A percentile compares a stretch with the other conserved stretches of the same genome.
Evolutionary conservation across 1,140 invertebrate species (phyloP).

Genomic region (Pollicipes pollicipes): DNA sequence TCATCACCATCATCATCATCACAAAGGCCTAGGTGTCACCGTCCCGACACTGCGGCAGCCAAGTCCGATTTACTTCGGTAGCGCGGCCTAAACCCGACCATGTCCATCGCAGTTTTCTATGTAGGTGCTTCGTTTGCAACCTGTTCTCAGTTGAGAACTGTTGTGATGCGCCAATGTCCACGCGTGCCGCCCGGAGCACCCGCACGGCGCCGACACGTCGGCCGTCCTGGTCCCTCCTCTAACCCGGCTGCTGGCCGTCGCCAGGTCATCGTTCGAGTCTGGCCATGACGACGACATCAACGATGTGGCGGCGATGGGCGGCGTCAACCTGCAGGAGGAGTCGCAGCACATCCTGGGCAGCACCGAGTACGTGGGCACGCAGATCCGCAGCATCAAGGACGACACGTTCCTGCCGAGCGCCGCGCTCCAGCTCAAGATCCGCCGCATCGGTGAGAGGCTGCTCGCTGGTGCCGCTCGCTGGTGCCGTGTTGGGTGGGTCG

Average conservation of each 20-base stretch:
- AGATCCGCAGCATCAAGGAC: constrained; percentile 89
- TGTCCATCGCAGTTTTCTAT: too few species aligned
- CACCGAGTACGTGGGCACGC: constrained; percentile 85
- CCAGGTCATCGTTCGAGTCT: background rate
- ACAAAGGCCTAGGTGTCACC: too few species aligned
- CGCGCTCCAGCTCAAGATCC: constrained; percentile 54
- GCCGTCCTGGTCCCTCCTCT: too few species aligned
- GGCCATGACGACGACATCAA: constrained; percentile 77
- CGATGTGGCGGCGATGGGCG: constrained; percentile 96
- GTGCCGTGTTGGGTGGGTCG: background rate
- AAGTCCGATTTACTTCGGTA: too few species aligned
- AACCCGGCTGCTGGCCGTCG: background rate
- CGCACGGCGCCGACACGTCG: too few species aligned
- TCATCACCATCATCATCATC: too few species aligned
- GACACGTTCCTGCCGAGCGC: constrained; percentile 68
- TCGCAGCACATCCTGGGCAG: constrained; percentile 84
- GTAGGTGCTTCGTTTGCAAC: too few species aligned
- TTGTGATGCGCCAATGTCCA: too few species aligned
- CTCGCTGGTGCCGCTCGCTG: constrained; percentile 7
- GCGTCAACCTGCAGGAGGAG: constrained; percentile 94
- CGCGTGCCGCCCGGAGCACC: too few species aligned
- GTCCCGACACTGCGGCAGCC: too few species aligned
- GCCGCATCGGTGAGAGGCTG: constrained; percentile 15
- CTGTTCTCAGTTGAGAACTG: too few species aligned
- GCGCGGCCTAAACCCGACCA: too few species aligned